Conservation (phyloP, 2,888 invertebrate species). For the Drosophila kanekoi region DNA sequence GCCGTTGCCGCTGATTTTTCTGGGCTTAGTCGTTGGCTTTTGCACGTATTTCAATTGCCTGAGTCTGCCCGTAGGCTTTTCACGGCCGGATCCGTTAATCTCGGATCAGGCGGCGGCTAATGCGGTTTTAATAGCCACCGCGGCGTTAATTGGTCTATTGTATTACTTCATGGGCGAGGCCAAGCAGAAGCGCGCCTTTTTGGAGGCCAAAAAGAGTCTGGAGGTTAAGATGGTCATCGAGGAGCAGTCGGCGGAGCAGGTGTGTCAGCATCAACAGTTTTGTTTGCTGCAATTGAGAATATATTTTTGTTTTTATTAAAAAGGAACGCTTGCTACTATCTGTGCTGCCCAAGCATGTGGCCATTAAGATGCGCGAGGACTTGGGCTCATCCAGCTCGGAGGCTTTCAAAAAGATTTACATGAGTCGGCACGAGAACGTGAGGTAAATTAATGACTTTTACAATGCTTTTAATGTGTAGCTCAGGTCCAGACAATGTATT, state of each 20-base stretch:
- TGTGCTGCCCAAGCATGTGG: constrained; percentile 97
- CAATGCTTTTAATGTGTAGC: too few species aligned
- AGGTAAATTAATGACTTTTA: constrained; percentile 87
- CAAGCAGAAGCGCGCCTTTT: constrained; percentile 94
- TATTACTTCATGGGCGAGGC: constrained; percentile 92
- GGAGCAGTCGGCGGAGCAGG: constrained; percentile 97
- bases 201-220: constrained; percentile 95
- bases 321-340: constrained; percentile 96
- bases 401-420: constrained; percentile 98
- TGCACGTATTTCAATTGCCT: constrained; percentile 88
- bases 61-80: constrained; percentile 87
- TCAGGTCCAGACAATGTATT: too few species aligned
- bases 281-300: neutral
- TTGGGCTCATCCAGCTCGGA: constrained; percentile 94
- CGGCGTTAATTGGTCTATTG: constrained; percentile 91
- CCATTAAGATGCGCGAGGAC: constrained; percentile 98
- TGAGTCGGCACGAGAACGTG: constrained; percentile 98
- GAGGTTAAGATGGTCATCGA: constrained; percentile 97
- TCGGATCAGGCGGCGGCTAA: constrained; percentile 89
- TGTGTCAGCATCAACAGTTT: constrained; percentile 77
- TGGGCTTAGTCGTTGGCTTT: constrained; percentile 87
- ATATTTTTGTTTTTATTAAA: neutral
- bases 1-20: constrained; percentile 89
- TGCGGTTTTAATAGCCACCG: constrained; percentile 89
- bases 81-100: constrained; percentile 86